phyloP scores from a whole-genome alignment of 1,140 invertebrate genomes.

The Anoplolepis gracilipes region DNA sequence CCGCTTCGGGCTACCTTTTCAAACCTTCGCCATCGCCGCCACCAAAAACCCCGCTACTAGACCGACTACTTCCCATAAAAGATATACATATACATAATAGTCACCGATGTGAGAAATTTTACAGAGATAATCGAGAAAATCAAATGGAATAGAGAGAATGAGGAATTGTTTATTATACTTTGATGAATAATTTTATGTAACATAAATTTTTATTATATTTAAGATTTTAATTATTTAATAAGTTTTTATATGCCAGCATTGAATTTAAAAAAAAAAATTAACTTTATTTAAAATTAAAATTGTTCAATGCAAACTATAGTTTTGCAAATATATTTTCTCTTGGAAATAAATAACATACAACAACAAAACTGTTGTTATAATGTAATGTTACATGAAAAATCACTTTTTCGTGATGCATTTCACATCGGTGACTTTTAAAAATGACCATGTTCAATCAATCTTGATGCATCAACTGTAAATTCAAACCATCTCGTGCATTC shows the following conservation, averaged over 20 bases:
- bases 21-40: slow-evolving; percentile 79
- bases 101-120: slow-evolving; percentile 38
- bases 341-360: background rate
- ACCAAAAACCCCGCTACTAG: slow-evolving; percentile 73
- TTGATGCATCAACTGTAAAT: slow-evolving; percentile 15
- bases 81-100: slow-evolving; percentile 79
- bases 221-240: background rate
- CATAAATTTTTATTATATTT: background rate
- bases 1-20: slow-evolving; percentile 79
- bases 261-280: background rate
- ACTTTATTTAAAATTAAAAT: background rate
- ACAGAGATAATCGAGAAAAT: background rate
- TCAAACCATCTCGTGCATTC: slow-evolving; percentile 59
- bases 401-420: slow-evolving; percentile 1
- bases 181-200: background rate
- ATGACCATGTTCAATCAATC: slow-evolving; percentile 37
- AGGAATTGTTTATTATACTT: background rate
- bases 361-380: slow-evolving; percentile 3
- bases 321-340: background rate
- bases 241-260: background rate
- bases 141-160: background rate
- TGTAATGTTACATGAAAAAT: slow-evolving; percentile 20
- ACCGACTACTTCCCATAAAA: slow-evolving; percentile 77
- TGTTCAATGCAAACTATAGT: background rate
- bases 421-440: slow-evolving; percentile 37